Evolutionary conservation across 1,140 invertebrate genomes (phyloP).

Genomic region (Bombus polaris): DNA sequence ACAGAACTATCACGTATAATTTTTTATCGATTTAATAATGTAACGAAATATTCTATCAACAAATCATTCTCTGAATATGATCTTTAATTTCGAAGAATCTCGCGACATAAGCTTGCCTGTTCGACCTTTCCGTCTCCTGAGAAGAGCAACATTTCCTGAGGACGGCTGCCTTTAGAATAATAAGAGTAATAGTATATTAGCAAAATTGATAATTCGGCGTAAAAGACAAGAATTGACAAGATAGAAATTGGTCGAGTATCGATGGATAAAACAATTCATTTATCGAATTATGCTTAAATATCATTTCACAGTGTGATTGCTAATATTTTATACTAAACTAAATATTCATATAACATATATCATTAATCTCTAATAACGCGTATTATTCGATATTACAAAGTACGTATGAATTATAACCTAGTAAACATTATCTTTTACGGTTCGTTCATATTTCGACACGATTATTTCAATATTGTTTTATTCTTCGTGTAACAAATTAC

Average conservation of each 20-base stretch:
- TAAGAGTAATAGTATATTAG: constrained; percentile 49
- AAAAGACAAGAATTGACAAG: constrained; percentile 57
- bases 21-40: no score
- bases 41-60: not conserved
- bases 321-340: constrained; percentile 13
- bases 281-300: constrained; percentile 21
- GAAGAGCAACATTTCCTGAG: constrained; percentile 38
- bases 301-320: not conserved
- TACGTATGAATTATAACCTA: constrained; percentile 22
- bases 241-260: constrained; percentile 60
- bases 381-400: constrained; percentile 18
- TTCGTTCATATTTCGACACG: not conserved
- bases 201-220: constrained; percentile 46
- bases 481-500: not conserved
- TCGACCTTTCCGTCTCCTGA: not conserved
- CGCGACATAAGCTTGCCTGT: not conserved
- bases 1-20: not conserved
- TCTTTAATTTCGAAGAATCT: not conserved
- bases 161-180: constrained; percentile 62
- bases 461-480: not conserved
- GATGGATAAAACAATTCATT: constrained; percentile 42
- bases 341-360: not conserved
- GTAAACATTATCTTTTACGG: not conserved
- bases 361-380: not conserved
- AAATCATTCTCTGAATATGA: not conserved